Base-by-base conservation (phyloP, 2,113 vertebrate species). In the Calidris pygmaea region DNA sequence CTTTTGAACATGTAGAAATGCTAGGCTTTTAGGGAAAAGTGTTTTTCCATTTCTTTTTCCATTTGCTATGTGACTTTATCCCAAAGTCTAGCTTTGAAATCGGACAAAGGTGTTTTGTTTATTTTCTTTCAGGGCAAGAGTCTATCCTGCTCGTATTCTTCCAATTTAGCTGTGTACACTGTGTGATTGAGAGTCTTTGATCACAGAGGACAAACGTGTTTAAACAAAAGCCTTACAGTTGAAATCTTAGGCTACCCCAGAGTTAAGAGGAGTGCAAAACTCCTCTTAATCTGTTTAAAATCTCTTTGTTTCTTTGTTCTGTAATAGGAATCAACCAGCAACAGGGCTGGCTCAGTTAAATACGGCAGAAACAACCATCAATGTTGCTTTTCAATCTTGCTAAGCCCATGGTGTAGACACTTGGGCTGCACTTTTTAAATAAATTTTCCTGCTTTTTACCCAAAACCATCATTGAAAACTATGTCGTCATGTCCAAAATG, bases 191-290 rank as follows among this genome's bases (percentile, higher is more conserved):
- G 15, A 55, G 5, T 50, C 15, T 67, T 23, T 65, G 39, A n/a
- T 45, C 2, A 1, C 12, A 34, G 20, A 48, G 17, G 11, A 60
- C 13, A 66, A 76, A 30, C 0, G 1, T 4, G 0, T 41, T 45
- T 77, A 23, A 82, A 73, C 22, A 59, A 59, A 70, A 60, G 7
- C 3, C 8, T 79, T 83, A 29, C 1, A 1, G 0, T 3, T 79
- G 74, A 78, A 83, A 67, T 50, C 32, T 68, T 50, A 70, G 45
- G 15, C 23, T 10, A 60, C 5, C 1, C 7, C n/a, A 45, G 19
- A 60, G 0, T 39, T 56, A 39, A 66, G 6, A 80, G 10, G 34
- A 77, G 16, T 10, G 10, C 4, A 62, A 76, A 59, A 19, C 4
- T 58, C 8, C 8, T 81, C 53, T 63, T 34, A n/a, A 45, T 39